These are phyloP conservation scores for Motacilla tschutschensis DNA, from an alignment of 2,113 vertebrate species.

Conservation along the genomic window DNA sequence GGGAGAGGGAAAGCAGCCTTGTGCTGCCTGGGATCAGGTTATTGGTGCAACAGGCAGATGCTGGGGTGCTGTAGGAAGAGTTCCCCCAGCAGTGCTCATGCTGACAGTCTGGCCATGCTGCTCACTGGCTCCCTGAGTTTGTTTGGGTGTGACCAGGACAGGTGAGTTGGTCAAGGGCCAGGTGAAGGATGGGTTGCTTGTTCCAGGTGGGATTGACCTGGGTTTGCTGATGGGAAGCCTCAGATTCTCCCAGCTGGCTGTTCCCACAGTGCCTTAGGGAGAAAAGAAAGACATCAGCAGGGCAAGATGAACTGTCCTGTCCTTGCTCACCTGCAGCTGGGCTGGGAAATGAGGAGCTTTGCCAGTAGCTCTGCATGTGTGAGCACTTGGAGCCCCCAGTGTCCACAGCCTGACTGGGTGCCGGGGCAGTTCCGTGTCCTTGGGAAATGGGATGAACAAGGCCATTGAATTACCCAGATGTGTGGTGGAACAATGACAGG, in stretches of 20 bases:
- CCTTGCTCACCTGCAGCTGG: not conserved
- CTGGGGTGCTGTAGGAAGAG: not conserved
- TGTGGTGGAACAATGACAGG: not conserved
- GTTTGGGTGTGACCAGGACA: not conserved
- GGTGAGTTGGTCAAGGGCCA: not conserved
- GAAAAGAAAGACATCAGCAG: not conserved
- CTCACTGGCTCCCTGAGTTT: not conserved
- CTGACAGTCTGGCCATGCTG: not conserved
- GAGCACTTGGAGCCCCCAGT: not conserved
- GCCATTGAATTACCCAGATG: not conserved
- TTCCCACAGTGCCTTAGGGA: not conserved
- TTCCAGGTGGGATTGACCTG: not conserved
- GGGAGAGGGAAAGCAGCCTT: rapidly evolving
- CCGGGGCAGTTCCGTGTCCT: rapidly evolving
- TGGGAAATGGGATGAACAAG: not conserved
- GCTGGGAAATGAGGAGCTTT: not conserved
- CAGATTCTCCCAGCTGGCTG: not conserved
- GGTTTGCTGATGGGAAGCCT: not conserved
- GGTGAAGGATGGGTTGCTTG: not conserved
- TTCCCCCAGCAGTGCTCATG: not conserved
- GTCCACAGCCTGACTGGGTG: rapidly evolving
- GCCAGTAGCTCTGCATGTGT: not conserved
- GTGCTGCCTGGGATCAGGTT: not conserved
- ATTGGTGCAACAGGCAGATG: not conserved
- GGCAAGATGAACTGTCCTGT: not conserved